phyloP scores from a whole-genome alignment of 1,140 invertebrate genomes.

The Globodera rostochiensis region DNA sequence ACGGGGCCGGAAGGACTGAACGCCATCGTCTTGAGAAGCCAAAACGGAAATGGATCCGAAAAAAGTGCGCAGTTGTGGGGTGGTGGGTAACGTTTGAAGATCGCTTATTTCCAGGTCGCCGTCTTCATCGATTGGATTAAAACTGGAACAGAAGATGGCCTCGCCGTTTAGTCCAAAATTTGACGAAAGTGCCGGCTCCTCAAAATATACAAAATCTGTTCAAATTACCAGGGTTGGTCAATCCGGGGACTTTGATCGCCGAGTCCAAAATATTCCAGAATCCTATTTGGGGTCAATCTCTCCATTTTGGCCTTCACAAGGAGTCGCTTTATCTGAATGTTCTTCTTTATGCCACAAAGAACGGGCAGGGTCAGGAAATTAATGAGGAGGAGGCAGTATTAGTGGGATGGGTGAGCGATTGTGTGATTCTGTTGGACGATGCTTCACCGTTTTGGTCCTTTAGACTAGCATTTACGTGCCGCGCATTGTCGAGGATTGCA shows the following conservation, averaged over 20 bases:
- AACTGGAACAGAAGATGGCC: background rate
- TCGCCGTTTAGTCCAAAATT: background rate
- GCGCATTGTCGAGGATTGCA: constrained; percentile 58
- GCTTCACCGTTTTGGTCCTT: constrained; percentile 31
- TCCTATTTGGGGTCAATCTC: constrained; percentile 59
- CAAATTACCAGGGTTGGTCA: constrained; percentile 26
- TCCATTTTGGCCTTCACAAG: constrained; percentile 58
- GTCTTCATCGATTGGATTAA: constrained; percentile 6
- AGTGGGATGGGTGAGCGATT: constrained; percentile 55
- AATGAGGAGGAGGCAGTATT: constrained; percentile 41
- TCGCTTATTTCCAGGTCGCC: constrained; percentile 20
- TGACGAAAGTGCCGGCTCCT: background rate
- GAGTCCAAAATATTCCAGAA: constrained; percentile 39
- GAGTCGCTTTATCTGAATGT: constrained; percentile 54
- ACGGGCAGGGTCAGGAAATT: background rate
- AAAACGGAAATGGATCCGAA: background rate
- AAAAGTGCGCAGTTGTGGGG: background rate
- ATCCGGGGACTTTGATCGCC: background rate
- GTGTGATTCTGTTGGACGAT: constrained; percentile 21
- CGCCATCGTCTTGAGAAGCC: background rate
- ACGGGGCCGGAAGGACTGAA: background rate
- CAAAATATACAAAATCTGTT: constrained; percentile 32
- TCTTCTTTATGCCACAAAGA: constrained; percentile 46
- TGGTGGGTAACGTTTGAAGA: background rate
- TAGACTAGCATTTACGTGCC: constrained; percentile 60